Conservation (phyloP, 2,113 vertebrate genomes). For the Pseudopipra pipra region DNA sequence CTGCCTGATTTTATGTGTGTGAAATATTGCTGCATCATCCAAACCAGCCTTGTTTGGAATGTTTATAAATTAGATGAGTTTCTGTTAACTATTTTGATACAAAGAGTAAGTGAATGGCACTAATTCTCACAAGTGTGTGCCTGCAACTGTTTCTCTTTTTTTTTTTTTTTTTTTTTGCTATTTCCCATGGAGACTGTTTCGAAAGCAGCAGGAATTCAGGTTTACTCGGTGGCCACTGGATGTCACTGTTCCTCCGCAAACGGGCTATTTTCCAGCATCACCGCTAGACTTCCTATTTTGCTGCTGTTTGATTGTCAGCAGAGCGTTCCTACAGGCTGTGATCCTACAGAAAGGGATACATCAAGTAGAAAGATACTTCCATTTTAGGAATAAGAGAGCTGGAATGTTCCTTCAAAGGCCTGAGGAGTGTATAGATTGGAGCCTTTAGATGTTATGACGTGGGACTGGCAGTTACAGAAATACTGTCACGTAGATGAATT, state of each 20-base stretch:
- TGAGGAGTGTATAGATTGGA: background rate
- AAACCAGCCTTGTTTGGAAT: background rate
- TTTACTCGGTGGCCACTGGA: background rate
- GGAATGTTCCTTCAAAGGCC: background rate
- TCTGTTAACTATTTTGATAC: background rate
- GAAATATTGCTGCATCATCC: background rate
- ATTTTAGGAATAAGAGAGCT: background rate
- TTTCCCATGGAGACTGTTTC: background rate
- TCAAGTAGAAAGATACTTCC: background rate
- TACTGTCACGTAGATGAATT: background rate
- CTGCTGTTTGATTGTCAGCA: background rate
- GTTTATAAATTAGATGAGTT: background rate
- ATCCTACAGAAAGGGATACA: background rate
- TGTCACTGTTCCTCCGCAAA: conserved; percentile 30
- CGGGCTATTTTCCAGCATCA: rapidly evolving
- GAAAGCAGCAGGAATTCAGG: background rate
- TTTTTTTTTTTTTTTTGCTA: no score
- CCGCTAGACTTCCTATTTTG: rapidly evolving
- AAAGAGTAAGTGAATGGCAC: background rate
- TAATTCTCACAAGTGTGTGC: background rate
- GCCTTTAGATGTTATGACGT: background rate
- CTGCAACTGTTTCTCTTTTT: background rate
- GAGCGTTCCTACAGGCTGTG: background rate
- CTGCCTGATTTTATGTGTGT: background rate
- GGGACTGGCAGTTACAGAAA: background rate